Base-by-base conservation (phyloP, 2,888 invertebrate species). In the Philopedon plagiatum region DNA sequence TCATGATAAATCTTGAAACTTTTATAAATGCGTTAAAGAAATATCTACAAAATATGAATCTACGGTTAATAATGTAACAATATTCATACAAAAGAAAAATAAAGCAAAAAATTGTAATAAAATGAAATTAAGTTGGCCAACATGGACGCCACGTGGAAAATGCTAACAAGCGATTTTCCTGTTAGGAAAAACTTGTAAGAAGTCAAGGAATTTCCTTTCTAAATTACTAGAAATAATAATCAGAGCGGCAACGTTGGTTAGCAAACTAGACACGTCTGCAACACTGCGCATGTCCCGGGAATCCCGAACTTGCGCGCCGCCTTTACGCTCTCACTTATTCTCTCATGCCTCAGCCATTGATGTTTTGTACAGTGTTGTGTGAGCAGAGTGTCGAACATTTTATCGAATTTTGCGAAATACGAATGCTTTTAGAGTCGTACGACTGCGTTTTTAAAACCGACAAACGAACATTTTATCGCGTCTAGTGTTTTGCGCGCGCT, bases 221-320 rank as follows among this genome's bases (percentile, higher is more conserved):
- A 44, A 18, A 2, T 21, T 44, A 19, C 11, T 0, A 26, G 4
- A 21, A 46, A 46, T 46, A 13, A 13, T 15, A 26, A 4, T 13
- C 39, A 32, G 18, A 13, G 9, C 32, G 68, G 60, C 68, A 68
- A 68, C 61, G 44, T 39, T 32, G 68, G 23, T 5, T 37, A 23
- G 13, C 23, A 11, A 18, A 5, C 13, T 34, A 2, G 11, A 23
- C 13, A 15, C 26, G 11, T 11, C 0, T 8, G 23, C 8, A 5
- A 8, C 18, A 77, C 57, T 79, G 82, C 83, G 83, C 82, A 83
- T 81, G 83, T 78, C 78, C 73, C 78, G 83, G 83, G 81, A 82
- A 79, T 82, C 82, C 83, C 82, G 80, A 79, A 74, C 73, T 75
- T 73, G 78, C 76, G 73, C 75, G 71, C 51, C 75, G 74, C 63